Evolutionary conservation across 2,888 invertebrate genomes (phyloP), one percentile per base, ranked within the genome.

Genomic region (Agonopterix subpropinquella): DNA sequence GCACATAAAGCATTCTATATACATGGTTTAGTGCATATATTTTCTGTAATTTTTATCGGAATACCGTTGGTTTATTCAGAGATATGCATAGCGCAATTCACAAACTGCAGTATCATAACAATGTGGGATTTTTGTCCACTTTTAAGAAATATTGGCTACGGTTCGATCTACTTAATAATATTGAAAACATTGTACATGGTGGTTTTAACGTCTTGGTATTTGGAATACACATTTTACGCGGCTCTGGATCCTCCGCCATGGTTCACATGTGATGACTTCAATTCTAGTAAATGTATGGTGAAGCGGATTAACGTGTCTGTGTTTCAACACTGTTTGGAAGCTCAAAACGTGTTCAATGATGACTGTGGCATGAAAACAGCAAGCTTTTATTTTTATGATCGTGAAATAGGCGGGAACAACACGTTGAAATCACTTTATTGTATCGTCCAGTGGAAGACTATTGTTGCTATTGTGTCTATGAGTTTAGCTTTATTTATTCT

Each of bases 11-110:
- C 78, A 49, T 80, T 74, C 54, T 84, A 79, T 53, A 49, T 72
- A 2, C 70, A 76, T 52, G 61, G 61, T 39, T 4, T 55, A 5
- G 47, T 83, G 44, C 72, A 81, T 57, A 44, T 67, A 28, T 9
- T 72, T 9, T 53, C 73, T 37, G 62, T 74, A n/a, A 69, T 84
- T 53, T 68, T 84, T 49, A 56, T 83, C 39, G 82, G 81, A 45
- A 77, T 84, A 61, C 87, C 87, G 45, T 54, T 86, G 44, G 70
- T 80, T 39, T 86, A 83, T 63, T 83, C 85, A 11, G 84, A 86
- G 59, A 76, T 87, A 56, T 80, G 79, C 59, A 56, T 88, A 44
- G 76, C 78, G 37, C 87, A 87, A 54, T 88, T 86, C 50, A 79
- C 82, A 8, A 83, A 81, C 54, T 72, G 75, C 53, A 66, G 73